Percentiles rank a stretch among this genome's conserved stretches.
phyloP scores from a whole-genome alignment of 2,113 vertebrate species.

The Merops nubicus region DNA sequence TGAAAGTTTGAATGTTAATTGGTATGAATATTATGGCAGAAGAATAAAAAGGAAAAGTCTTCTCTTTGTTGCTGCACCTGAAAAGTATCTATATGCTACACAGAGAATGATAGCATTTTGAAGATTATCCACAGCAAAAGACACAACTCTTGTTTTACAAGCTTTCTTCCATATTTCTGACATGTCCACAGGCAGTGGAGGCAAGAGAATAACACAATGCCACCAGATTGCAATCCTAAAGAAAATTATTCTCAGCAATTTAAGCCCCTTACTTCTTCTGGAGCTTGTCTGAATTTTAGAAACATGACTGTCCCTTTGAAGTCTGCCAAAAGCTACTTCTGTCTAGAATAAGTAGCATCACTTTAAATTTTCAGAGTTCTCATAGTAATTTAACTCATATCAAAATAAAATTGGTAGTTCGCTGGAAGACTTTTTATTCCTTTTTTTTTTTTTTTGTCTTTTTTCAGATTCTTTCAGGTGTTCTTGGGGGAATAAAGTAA shows the following conservation, averaged over 20 bases:
- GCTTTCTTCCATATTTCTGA: background rate
- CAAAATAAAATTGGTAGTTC: background rate
- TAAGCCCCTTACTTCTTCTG: background rate
- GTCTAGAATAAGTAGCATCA: background rate
- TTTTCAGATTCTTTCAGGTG: background rate
- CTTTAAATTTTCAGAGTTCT: background rate
- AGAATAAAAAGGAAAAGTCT: background rate
- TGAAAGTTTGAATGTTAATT: background rate
- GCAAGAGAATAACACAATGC: background rate
- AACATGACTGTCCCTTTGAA: background rate
- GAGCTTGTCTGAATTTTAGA: background rate
- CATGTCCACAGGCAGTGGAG: background rate
- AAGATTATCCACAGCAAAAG: background rate
- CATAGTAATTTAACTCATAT: background rate
- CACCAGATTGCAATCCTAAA: background rate
- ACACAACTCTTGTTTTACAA: background rate
- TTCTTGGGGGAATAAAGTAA: background rate
- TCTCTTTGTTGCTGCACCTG: background rate
- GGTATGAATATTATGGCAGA: background rate
- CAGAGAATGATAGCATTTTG: background rate
- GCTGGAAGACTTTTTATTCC: background rate
- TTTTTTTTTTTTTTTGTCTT: background rate
- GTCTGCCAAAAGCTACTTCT: background rate
- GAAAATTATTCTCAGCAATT: background rate
- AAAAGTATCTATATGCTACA: background rate